Evolutionary conservation across 2,113 vertebrate genomes (phyloP).

Genomic region (Rhabdornis inornatus): DNA sequence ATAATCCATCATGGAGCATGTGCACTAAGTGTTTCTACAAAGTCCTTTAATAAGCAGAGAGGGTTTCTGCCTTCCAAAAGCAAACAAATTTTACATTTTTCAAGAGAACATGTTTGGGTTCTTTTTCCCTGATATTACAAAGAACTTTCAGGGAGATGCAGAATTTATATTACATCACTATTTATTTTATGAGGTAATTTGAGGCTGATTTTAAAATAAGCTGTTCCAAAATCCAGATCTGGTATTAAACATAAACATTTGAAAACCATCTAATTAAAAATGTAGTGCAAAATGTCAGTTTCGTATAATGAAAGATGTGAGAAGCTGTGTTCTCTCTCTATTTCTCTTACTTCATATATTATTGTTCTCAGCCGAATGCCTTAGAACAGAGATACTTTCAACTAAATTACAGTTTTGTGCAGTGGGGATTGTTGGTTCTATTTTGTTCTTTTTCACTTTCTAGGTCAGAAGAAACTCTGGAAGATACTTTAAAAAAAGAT

Average conservation of each 20-base stretch:
- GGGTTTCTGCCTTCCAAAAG: not conserved
- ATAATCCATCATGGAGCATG: not conserved
- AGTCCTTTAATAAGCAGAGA: not conserved
- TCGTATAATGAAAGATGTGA: not conserved
- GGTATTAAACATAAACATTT: slow-evolving; percentile 28
- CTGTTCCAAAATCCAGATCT: not conserved
- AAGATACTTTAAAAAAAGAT: not conserved
- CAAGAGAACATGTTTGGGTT: not conserved
- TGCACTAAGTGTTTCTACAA: not conserved
- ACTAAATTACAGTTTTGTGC: not conserved
- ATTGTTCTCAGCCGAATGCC: not conserved
- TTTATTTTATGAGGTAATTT: slow-evolving; percentile 8
- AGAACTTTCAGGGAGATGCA: not conserved
- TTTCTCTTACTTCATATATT: not conserved
- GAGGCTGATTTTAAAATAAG: not conserved
- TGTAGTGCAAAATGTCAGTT: not conserved
- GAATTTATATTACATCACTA: not conserved
- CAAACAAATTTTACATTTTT: not conserved
- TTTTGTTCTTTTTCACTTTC: not conserved
- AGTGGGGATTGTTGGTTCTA: not conserved
- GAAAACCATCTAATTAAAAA: not conserved
- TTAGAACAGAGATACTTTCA: not conserved
- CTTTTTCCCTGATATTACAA: not conserved
- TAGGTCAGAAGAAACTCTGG: slow-evolving; percentile 14
- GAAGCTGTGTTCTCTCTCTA: not conserved